Conservation (phyloP, 2,888 invertebrate species). For the Euclidia mi region DNA sequence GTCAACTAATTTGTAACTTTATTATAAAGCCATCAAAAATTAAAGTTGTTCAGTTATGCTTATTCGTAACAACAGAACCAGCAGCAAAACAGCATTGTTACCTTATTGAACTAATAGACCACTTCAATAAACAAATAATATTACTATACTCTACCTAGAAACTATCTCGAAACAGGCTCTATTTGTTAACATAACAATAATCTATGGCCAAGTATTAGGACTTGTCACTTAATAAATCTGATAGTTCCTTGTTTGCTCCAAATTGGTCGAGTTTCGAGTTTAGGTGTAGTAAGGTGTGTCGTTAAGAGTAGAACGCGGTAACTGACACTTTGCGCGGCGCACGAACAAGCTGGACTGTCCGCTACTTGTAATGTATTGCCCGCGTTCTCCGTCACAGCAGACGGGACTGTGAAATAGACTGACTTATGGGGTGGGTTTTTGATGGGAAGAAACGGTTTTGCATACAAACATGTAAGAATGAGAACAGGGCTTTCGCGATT, state of each 20-base stretch:
- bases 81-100: neutral
- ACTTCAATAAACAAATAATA: slow-evolving; percentile 1
- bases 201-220: neutral
- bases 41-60: too few relatives aligned
- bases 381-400: slow-evolving; percentile 12
- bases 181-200: slow-evolving; percentile 10
- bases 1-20: too few relatives aligned
- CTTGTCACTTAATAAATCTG: slow-evolving; percentile 40
- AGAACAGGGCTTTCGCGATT: too few relatives aligned
- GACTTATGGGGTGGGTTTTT: slow-evolving; percentile 15
- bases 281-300: slow-evolving; percentile 40
- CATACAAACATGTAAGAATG: too few relatives aligned
- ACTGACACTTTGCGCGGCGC: slow-evolving; percentile 22
- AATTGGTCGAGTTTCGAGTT: slow-evolving; percentile 9
- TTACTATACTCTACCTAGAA: neutral
- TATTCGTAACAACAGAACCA: neutral
- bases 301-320: slow-evolving; percentile 32
- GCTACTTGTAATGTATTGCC: slow-evolving; percentile 22
- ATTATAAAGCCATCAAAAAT: too few relatives aligned
- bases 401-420: slow-evolving; percentile 4
- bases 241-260: slow-evolving; percentile 1
- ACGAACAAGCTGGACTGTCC: slow-evolving; percentile 30
- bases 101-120: neutral
- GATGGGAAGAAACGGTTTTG: too few relatives aligned
- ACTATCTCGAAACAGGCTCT: neutral